These are phyloP conservation scores for Meloidogyne exigua DNA, from an alignment of 1,140 invertebrate species.

Conservation along the genomic window DNA sequence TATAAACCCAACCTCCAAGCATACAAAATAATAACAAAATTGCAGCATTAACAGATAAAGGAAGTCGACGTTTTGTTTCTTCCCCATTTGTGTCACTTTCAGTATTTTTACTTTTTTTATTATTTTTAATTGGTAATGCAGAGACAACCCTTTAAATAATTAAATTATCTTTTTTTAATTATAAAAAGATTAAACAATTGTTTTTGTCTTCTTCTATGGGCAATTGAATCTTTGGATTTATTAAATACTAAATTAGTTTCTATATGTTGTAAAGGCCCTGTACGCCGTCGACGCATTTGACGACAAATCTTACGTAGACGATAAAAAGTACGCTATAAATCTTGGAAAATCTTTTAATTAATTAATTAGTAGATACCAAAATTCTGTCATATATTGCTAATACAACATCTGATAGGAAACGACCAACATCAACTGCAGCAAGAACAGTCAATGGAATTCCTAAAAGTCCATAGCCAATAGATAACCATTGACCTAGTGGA, in stretches of 20 bases:
- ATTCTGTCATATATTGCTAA: slow-evolving; percentile 52
- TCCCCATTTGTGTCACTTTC: neutral
- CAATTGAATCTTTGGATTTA: slow-evolving; percentile 13
- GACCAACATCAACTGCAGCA: slow-evolving; percentile 64
- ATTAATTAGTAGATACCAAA: slow-evolving; percentile 6
- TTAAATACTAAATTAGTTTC: slow-evolving; percentile 53
- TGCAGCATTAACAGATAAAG: slow-evolving; percentile 60
- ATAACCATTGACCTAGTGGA: slow-evolving; percentile 64
- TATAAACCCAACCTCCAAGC: slow-evolving; percentile 61
- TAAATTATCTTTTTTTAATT: neutral
- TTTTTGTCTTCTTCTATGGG: slow-evolving; percentile 16
- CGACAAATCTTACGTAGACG: slow-evolving; percentile 23
- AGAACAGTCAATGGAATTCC: slow-evolving; percentile 67
- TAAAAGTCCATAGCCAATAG: slow-evolving; percentile 66
- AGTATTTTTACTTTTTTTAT: neutral
- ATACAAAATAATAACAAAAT: slow-evolving; percentile 63
- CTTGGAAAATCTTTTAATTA: slow-evolving; percentile 3
- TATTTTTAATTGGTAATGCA: slow-evolving; percentile 4
- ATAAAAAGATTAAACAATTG: neutral
- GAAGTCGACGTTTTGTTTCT: slow-evolving; percentile 47
- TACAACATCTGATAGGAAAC: slow-evolving; percentile 63
- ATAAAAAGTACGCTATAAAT: slow-evolving; percentile 35
- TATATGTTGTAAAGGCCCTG: slow-evolving; percentile 42
- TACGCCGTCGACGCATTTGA: slow-evolving; percentile 27
- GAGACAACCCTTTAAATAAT: neutral